Evolutionary conservation across 1,140 invertebrate species (phyloP), one percentile per base, ranked within the genome.

Genomic region (Dufourea novaeangliae): DNA sequence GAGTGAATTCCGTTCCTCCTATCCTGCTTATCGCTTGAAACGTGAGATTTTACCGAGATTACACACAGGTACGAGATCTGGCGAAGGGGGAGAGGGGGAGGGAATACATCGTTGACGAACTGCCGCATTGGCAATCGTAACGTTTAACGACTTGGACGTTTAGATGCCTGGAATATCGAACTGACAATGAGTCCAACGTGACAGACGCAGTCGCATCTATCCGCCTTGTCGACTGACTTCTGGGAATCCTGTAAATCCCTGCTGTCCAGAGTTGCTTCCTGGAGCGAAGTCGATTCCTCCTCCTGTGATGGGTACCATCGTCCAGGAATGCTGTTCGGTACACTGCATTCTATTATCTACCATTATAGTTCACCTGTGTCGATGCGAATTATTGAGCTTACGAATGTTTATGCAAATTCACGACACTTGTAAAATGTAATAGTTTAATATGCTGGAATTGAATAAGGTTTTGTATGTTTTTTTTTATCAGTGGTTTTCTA

Each of bases 41-140:
- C 46, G 46, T 50, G 46, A 50, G 46, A 50, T 50, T 50, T 50
- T n/a, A 50, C 46, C 46, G 46, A n/a, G 46, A 50, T 50, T 50
- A 50, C 46, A 50, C 46, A n/a, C 41, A 17, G 41, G 20, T 46
- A 46, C 41, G 41, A 20, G 14, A 46, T 20, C n/a, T n/a, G n/a
- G n/a, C n/a, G n/a, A n/a, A n/a, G n/a, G n/a, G n/a, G n/a, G n/a
- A n/a, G n/a, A n/a, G n/a, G n/a, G n/a, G n/a, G n/a, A n/a, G 20
- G 46, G 46, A 50, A 50, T 6, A 17, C 46, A n/a, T 50, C 46
- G 46, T n/a, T n/a, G 46, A 50, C 46, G 46, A 8, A 50, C 46
- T 50, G 46, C 46, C 20, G 20, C 46, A 50, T 50, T n/a, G 46
- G 20, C 46, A 50, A 50, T 50, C 46, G 46, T 50, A 50, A 50